These are phyloP conservation scores for Xenopus petersii DNA, from an alignment of 2,797 vertebrate species.

Conservation along the genomic window DNA sequence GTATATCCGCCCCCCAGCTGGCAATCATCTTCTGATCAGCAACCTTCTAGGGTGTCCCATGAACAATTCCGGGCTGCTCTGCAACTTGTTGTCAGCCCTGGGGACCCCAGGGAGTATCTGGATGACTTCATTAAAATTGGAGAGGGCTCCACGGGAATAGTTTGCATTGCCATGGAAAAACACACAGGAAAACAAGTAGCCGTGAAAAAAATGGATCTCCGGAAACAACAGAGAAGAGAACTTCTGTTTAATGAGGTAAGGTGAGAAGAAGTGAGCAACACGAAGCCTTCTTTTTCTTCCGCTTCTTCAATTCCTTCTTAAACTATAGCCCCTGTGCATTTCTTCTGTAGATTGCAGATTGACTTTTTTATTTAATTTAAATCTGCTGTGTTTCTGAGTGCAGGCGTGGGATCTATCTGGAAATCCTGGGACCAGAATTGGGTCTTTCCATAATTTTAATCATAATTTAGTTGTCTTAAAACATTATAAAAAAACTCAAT, in stretches of 20 bases:
- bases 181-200: conserved; percentile 96
- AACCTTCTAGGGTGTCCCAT: conserved; percentile 91
- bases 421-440: too few relatives aligned
- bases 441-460: too few relatives aligned
- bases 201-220: conserved; percentile 98
- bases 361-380: too few relatives aligned
- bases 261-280: too few relatives aligned
- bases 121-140: conserved; percentile 98
- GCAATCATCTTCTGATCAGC: conserved; percentile 91
- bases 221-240: conserved; percentile 93
- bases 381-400: too few relatives aligned
- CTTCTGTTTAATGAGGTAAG: conserved; percentile 95
- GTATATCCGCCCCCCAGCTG: conserved; percentile 92
- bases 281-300: too few relatives aligned
- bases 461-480: too few relatives aligned
- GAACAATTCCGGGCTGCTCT: conserved; percentile 96
- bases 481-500: too few relatives aligned
- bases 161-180: conserved; percentile 95
- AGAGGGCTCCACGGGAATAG: conserved; percentile 95
- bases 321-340: too few relatives aligned
- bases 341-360: too few relatives aligned
- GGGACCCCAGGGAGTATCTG: conserved; percentile 91
- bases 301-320: too few relatives aligned
- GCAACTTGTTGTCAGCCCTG: conserved; percentile 94
- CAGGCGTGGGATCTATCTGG: too few relatives aligned